Percentiles rank a stretch among this genome's conserved stretches.
Evolutionary conservation across 2,797 vertebrate species (phyloP).

Genomic region (Xenops minutus): DNA sequence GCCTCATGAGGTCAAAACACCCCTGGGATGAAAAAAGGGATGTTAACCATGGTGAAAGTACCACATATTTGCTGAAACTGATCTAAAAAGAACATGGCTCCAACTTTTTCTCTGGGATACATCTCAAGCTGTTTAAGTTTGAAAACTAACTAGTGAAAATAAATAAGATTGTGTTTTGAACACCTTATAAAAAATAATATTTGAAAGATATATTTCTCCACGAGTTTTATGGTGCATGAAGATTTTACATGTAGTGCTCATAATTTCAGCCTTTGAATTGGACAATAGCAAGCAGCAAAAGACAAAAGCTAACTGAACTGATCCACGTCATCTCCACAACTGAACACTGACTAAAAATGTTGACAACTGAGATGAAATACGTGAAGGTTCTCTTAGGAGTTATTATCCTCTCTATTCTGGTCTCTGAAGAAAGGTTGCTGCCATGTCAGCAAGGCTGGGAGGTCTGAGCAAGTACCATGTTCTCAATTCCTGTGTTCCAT

Average conservation of each 20-base stretch:
- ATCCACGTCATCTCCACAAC: background rate
- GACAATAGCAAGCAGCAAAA: background rate
- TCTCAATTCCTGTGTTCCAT: background rate
- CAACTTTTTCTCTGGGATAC: background rate
- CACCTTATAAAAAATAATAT: background rate
- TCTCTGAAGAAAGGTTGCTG: background rate
- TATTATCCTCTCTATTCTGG: background rate
- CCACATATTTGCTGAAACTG: background rate
- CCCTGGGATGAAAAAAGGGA: background rate
- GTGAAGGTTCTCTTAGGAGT: background rate
- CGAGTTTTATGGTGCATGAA: accelerated
- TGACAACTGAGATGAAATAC: background rate
- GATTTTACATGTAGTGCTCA: background rate
- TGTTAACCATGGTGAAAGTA: background rate
- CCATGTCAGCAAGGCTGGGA: background rate
- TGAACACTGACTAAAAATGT: background rate
- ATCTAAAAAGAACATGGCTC: background rate
- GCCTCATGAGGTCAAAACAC: background rate
- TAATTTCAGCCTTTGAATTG: background rate
- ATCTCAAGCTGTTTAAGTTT: background rate
- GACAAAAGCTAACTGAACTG: background rate
- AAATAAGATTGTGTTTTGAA: background rate
- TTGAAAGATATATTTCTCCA: background rate
- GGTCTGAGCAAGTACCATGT: background rate
- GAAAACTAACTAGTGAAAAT: background rate